Evolutionary conservation across 2,797 vertebrate species (phyloP).

Genomic region (Acanthurus leucopareius): DNA sequence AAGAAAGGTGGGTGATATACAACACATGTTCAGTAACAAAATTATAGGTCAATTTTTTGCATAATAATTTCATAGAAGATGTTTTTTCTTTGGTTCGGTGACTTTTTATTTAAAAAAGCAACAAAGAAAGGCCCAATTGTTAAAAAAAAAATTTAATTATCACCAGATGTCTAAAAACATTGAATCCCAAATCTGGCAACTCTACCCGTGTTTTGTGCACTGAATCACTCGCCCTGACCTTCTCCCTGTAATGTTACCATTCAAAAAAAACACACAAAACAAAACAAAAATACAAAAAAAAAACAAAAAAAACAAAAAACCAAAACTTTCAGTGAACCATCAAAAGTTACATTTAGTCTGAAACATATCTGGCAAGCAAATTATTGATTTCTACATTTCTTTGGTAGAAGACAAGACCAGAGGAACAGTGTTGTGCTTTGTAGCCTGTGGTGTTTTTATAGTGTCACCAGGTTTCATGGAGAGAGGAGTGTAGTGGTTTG

Average conservation of each 20-base stretch:
- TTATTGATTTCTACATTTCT: not conserved
- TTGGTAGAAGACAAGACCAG: not conserved
- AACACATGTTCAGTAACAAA: no score
- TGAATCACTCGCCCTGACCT: no score
- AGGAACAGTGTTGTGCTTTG: not conserved
- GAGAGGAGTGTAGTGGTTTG: not conserved
- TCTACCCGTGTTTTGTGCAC: not conserved
- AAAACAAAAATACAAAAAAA: no score
- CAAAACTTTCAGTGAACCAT: not conserved
- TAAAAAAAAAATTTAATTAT: not conserved
- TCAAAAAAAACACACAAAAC: not conserved
- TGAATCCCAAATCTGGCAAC: not conserved
- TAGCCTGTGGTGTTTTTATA: not conserved
- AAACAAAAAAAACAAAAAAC: not conserved
- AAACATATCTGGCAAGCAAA: not conserved
- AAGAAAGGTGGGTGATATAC: no score
- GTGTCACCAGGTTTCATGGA: constrained; percentile 9
- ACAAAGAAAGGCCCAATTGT: no score
- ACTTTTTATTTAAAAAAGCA: no score
- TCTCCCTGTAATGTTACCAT: not conserved
- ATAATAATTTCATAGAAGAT: no score
- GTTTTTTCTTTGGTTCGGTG: no score
- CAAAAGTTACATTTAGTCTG: not conserved
- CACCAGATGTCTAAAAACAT: not conserved
- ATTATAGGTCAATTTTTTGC: no score